Evolutionary conservation across 2,888 invertebrate genomes (phyloP), one percentile per base, ranked within the genome.

Genomic region (Molorchus minor): DNA sequence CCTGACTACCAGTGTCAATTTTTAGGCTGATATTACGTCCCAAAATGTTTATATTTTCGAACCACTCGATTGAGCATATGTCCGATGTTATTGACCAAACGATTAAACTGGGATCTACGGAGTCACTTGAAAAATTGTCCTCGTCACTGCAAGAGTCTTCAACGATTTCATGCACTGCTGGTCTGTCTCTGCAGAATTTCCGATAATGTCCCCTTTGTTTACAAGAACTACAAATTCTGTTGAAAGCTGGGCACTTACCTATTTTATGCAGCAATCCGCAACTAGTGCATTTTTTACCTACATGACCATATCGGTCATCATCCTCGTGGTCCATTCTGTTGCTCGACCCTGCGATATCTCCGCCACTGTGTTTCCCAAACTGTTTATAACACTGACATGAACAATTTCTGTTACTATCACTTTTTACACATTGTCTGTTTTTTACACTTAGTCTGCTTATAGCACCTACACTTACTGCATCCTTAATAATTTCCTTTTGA

Each of bases 401-500:
- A n/a, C n/a, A 35, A 35, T 35, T 12, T 12, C 13, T 12, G 12
- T 3, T n/a, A 4, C 1, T 35, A 35, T 10, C n/a, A 35, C n/a
- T 3, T 10, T 1, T 7, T 13, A 3, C n/a, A 35, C 3, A 8
- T 12, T 12, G 35, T 35, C 12, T 10, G 4, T 5, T 3, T 12
- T 12, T 12, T 12, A 35, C 4, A 12, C n/a, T 35, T 12, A 4
- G 1, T 35, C 13, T 35, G 3, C n/a, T 3, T 17, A 17, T 19
- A 20, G 19, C 3, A 41, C 8, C n/a, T 1, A 7, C 19, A 13
- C 41, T 41, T 3, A 12, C 13, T 35, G 12, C 4, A 12, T 56
- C 56, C 12, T 40, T 29, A 10, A 30, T 36, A 17, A 58, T 58
- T 55, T 57, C 54, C 19, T 58, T 57, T 15, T 56, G 46, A 5